Percentiles rank a stretch among this genome's conserved stretches.
These are phyloP conservation scores for Crypturellus undulatus DNA, from an alignment of 2,113 vertebrate genomes.

Conservation along the genomic window DNA sequence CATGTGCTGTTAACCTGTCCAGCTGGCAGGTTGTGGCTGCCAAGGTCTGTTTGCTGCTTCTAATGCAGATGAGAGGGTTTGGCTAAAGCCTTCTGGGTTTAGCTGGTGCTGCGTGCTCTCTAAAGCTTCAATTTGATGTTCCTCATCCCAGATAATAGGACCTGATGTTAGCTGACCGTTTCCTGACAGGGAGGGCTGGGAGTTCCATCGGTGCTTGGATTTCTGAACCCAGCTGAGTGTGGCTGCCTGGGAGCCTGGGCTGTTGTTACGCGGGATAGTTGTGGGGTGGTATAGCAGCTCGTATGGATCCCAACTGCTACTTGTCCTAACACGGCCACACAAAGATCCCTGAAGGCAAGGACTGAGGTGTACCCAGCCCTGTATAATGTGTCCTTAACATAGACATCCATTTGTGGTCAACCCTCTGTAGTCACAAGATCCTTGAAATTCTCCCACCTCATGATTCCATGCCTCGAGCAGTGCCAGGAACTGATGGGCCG, in stretches of 20 bases:
- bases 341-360: background rate
- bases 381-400: background rate
- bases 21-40: background rate
- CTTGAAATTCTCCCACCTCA: background rate
- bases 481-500: background rate
- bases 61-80: background rate
- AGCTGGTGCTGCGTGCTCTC: background rate
- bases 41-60: background rate
- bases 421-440: background rate
- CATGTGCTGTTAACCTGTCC: background rate
- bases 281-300: background rate
- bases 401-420: background rate
- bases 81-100: conserved; percentile 3
- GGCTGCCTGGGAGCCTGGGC: background rate
- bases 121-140: background rate
- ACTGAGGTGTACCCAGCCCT: background rate
- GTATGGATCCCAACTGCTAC: background rate
- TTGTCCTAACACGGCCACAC: background rate
- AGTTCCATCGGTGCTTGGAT: fast-evolving
- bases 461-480: background rate
- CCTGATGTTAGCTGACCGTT: background rate
- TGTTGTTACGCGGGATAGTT: fast-evolving
- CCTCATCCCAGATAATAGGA: background rate
- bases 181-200: background rate
- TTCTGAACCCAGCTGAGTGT: background rate